These are phyloP conservation scores for Parus major DNA, from an alignment of 2,113 vertebrate species.

Conservation along the genomic window DNA sequence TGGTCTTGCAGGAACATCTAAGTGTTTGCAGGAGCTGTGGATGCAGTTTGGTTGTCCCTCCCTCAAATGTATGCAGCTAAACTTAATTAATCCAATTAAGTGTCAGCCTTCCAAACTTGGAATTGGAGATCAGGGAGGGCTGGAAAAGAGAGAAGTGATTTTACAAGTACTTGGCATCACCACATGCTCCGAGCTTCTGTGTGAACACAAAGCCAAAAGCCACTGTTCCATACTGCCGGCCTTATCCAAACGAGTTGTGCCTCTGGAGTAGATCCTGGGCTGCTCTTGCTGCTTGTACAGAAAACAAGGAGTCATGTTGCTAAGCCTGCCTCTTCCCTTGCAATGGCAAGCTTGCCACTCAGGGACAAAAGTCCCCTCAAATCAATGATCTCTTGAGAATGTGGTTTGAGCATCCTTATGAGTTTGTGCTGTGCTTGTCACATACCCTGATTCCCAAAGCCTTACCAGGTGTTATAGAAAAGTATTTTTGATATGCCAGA, in stretches of 20 bases:
- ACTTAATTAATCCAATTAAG: background rate
- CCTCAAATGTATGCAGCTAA: background rate
- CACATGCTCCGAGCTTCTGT: rapidly evolving
- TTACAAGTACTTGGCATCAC: background rate
- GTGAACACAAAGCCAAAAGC: background rate
- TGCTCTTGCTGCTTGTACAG: background rate
- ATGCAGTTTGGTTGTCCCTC: background rate
- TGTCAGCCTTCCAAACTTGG: background rate
- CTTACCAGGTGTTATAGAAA: background rate
- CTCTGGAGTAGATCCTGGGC: background rate
- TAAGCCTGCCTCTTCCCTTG: background rate
- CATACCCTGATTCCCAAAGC: background rate
- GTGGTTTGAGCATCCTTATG: background rate
- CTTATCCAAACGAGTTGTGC: background rate
- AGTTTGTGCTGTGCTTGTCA: background rate
- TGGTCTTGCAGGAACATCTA: background rate
- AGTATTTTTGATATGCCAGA: background rate
- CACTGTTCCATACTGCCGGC: background rate
- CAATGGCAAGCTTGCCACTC: background rate
- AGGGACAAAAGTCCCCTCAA: background rate
- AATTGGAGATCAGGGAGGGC: background rate
- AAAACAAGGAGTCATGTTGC: rapidly evolving
- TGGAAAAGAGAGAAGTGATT: background rate
- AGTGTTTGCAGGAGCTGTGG: background rate
- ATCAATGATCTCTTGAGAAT: background rate